Conservation (phyloP, 2,888 invertebrate genomes). For the Oxyteleia sp. region DNA sequence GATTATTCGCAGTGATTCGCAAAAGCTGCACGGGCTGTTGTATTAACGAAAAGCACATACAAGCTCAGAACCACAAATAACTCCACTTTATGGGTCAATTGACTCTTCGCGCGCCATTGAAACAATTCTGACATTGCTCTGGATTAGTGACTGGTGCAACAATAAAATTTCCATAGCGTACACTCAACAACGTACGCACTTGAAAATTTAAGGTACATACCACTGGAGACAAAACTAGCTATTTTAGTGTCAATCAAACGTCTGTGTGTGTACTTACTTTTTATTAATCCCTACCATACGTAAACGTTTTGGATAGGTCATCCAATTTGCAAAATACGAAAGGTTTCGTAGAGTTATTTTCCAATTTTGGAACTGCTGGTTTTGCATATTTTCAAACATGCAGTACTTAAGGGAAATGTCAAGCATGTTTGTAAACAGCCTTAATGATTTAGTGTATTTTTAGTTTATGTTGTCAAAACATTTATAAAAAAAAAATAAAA, state of each 20-base stretch:
- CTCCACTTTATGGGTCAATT: slow-evolving; percentile 74
- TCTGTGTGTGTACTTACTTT: slow-evolving; percentile 9
- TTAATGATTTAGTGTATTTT: too few relatives aligned
- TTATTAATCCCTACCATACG: slow-evolving; percentile 6
- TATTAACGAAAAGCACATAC: slow-evolving; percentile 68
- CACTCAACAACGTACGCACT: slow-evolving; percentile 54
- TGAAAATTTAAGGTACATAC: slow-evolving; percentile 59
- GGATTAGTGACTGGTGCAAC: slow-evolving; percentile 43
- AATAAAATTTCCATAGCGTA: slow-evolving; percentile 65
- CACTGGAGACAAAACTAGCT: slow-evolving; percentile 29
- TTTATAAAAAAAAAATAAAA: too few relatives aligned
- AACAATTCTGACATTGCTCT: slow-evolving; percentile 74
- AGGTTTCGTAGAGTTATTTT: too few relatives aligned
- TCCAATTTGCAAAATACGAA: not conserved
- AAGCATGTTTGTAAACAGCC: too few relatives aligned
- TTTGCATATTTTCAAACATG: too few relatives aligned
- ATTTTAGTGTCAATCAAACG: slow-evolving; percentile 27
- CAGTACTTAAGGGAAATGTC: too few relatives aligned
- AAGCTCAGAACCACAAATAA: slow-evolving; percentile 67
- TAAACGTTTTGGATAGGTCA: not conserved
- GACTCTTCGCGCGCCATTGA: slow-evolving; percentile 77
- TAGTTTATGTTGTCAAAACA: too few relatives aligned
- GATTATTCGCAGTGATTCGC: slow-evolving; percentile 54
- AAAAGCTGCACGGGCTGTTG: slow-evolving; percentile 52
- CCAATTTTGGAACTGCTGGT: too few relatives aligned